Evolutionary conservation across 2,113 vertebrate genomes (phyloP).

Genomic region (Setophaga petechia): DNA sequence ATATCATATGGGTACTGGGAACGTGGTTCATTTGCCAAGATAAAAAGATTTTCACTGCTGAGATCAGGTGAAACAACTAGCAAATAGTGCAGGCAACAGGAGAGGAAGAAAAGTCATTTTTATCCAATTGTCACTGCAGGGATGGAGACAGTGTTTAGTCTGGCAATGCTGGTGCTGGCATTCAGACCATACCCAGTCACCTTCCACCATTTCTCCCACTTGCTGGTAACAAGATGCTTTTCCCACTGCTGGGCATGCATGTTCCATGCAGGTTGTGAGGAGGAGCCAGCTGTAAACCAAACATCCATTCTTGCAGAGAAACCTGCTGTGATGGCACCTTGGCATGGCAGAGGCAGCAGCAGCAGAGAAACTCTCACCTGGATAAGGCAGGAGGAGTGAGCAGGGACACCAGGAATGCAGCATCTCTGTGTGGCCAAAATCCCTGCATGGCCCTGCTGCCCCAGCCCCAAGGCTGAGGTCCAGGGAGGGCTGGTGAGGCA

Average conservation of each 20-base stretch:
- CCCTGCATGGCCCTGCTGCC: accelerated
- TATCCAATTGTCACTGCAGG: neutral
- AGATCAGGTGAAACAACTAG: neutral
- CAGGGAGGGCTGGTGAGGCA: neutral
- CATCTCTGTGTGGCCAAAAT: neutral
- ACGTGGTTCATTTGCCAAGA: neutral
- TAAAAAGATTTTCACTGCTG: neutral
- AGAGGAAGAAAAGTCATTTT: neutral
- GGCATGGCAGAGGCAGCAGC: neutral
- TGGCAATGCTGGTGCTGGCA: neutral
- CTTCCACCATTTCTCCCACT: neutral
- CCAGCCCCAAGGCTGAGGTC: neutral
- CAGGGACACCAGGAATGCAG: accelerated
- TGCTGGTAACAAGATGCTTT: neutral
- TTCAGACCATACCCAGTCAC: neutral
- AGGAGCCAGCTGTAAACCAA: neutral
- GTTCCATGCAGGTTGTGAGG: neutral
- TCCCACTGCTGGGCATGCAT: neutral
- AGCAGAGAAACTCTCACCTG: neutral
- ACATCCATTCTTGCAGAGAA: neutral
- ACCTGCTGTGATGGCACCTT: neutral
- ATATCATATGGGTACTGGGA: neutral
- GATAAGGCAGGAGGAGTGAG: neutral
- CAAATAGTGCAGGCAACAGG: neutral
- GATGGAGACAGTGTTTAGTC: neutral